Base-by-base conservation (phyloP, 2,888 invertebrate species). In the Lithosia quadra region DNA sequence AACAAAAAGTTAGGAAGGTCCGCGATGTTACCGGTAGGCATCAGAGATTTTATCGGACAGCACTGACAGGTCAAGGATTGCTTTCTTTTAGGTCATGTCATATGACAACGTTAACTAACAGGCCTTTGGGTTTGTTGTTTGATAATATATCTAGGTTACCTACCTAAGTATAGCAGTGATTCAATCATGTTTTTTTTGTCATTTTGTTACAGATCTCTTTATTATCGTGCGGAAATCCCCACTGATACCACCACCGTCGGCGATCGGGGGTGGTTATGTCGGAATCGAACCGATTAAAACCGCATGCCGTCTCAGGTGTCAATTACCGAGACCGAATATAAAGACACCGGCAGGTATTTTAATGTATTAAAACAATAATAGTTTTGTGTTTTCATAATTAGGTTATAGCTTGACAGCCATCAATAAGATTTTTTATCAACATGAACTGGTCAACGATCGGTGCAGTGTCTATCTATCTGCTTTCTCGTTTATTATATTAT, bases 11-110 rank as follows among this genome's bases (percentile, higher is more conserved):
- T 49, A 9, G 9, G 49, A 49, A 49, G 49, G 49, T 18, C n/a
- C 49, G 43, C 18, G n/a, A 49, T 9, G 33, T 55, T 39, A 36
- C 60, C 21, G 18, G 13, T 58, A 58, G 18, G 21, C 33, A 34
- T 58, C 9, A 58, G 33, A 58, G 58, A 58, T 58, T 34, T 58
- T 58, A 58, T 58, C 33, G 28, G 57, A 28, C 15, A 57, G 58
- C 28, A 15, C 24, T 24, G 56, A 56, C 24, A 56, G 28, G 33
- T n/a, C 58, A 58, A 33, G 58, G 13, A 8, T 33, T 58, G 33
- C 58, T 58, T 18, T 58, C 58, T 58, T 58, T 58, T 18, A 58
- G 22, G 56, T 56, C 56, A 56, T 22, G 56, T 56, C 56, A 22
- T 56, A 56, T 22, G 22, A 55, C 55, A 55, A 55, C 21, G 55